These are phyloP conservation scores for Chondrosia reniformis DNA, from an alignment of 37 sponge, comb jelly and placozoan species.

Conservation along the genomic window DNA sequence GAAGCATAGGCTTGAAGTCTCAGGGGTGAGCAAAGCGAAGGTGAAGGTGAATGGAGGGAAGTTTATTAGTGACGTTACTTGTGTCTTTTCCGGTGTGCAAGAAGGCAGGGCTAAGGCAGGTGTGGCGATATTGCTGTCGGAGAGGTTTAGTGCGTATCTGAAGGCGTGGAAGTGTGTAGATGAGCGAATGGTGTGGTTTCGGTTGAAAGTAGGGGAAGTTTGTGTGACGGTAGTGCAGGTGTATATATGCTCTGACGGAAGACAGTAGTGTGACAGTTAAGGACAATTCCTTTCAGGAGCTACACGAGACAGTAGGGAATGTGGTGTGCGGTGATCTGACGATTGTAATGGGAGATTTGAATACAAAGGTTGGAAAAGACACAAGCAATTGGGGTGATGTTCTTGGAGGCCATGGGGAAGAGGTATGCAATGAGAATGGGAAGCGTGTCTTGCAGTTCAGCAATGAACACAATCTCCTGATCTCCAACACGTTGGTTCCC, in stretches of 20 bases:
- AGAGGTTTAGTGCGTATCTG: background rate
- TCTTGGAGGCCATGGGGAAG: background rate
- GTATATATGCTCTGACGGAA: background rate
- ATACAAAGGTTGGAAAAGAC: background rate
- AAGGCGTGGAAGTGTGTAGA: background rate
- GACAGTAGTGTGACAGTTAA: background rate
- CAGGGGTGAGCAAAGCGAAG: background rate
- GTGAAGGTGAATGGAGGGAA: background rate
- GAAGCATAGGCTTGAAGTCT: background rate
- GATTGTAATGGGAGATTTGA: background rate
- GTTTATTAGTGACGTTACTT: background rate
- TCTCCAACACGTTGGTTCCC: constrained; percentile 9
- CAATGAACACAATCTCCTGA: background rate
- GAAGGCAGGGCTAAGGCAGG: background rate
- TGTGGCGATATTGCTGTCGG: background rate
- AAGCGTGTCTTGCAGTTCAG: background rate
- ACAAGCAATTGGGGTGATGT: background rate
- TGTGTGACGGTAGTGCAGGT: background rate
- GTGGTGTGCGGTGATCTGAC: too few relatives aligned
- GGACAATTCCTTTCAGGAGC: too few relatives aligned
- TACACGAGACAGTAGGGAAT: too few relatives aligned
- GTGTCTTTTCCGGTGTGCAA: background rate
- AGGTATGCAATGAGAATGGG: constrained; percentile 3
- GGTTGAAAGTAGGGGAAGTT: background rate
- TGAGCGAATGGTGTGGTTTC: background rate